Conservation (phyloP, 2,888 invertebrate genomes). For the Acrobasis consociella region DNA sequence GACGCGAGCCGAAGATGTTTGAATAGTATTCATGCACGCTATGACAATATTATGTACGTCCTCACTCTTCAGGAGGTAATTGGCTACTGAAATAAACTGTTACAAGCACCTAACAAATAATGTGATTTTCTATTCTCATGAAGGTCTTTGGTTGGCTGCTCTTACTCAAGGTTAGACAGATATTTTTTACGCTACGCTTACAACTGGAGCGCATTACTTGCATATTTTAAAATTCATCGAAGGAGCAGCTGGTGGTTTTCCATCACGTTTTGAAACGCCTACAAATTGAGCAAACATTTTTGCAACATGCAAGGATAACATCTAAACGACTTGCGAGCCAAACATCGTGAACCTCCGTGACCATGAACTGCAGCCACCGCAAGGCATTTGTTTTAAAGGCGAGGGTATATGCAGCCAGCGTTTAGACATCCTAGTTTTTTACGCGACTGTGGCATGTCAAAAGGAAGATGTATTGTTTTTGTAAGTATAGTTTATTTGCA, state of each 20-base stretch:
- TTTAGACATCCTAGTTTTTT: background rate
- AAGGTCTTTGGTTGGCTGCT: constrained; percentile 51
- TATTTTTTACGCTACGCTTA: constrained; percentile 53
- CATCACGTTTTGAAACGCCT: constrained; percentile 21
- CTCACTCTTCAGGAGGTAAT: constrained; percentile 63
- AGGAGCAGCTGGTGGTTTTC: constrained; percentile 40
- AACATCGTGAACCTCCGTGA: constrained; percentile 3
- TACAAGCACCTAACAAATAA: constrained; percentile 55
- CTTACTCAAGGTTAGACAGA: constrained; percentile 53
- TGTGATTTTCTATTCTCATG: constrained; percentile 44
- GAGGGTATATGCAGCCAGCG: background rate
- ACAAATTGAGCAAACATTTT: background rate
- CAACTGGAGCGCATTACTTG: constrained; percentile 52
- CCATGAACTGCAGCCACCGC: constrained; percentile 8
- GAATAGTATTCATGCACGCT: constrained; percentile 55
- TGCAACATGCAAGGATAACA: constrained; percentile 10
- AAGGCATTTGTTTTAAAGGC: background rate
- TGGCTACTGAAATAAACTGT: constrained; percentile 73
- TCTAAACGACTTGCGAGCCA: background rate
- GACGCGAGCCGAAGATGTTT: constrained; percentile 50
- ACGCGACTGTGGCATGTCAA: too few relatives aligned
- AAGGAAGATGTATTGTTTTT: too few relatives aligned
- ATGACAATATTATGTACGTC: constrained; percentile 60
- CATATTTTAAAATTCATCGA: constrained; percentile 51
- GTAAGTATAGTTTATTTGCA: too few relatives aligned